A percentile compares a stretch with the other conserved stretches of the same genome.
Evolutionary conservation across 1,140 invertebrate species (phyloP).

Genomic region (Phortica variegata): DNA sequence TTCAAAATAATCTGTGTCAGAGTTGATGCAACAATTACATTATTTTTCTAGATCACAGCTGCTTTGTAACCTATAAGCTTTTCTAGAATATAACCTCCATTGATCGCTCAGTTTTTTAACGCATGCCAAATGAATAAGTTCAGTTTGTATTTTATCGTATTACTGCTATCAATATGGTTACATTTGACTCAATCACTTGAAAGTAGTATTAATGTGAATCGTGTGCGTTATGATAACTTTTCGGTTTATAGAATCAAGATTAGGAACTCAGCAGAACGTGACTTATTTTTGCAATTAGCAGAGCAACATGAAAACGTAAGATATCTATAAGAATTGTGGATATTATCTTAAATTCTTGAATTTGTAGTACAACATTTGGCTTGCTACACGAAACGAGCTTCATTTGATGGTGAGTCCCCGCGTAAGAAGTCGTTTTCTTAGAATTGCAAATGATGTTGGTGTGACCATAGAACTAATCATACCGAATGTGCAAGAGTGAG

Average conservation of each 20-base stretch:
- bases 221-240: slow-evolving; percentile 22
- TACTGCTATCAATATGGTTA: no score
- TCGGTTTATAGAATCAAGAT: slow-evolving; percentile 16
- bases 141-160: no score
- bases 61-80: no score
- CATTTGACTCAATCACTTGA: no score
- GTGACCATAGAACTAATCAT: slow-evolving; percentile 17
- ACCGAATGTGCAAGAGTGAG: slow-evolving; percentile 31
- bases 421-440: slow-evolving; percentile 5
- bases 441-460: not conserved
- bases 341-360: not conserved
- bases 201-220: no score
- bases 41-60: no score
- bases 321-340: no score
- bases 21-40: no score
- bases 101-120: no score
- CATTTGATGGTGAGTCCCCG: slow-evolving; percentile 25
- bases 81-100: no score
- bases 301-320: slow-evolving; percentile 15
- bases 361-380: slow-evolving; percentile 29
- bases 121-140: no score
- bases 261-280: slow-evolving; percentile 1
- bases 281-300: slow-evolving; percentile 13
- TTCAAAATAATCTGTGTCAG: no score
- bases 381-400: not conserved